Base-by-base conservation (phyloP, 1,140 invertebrate genomes). In the Orius insidiosus region DNA sequence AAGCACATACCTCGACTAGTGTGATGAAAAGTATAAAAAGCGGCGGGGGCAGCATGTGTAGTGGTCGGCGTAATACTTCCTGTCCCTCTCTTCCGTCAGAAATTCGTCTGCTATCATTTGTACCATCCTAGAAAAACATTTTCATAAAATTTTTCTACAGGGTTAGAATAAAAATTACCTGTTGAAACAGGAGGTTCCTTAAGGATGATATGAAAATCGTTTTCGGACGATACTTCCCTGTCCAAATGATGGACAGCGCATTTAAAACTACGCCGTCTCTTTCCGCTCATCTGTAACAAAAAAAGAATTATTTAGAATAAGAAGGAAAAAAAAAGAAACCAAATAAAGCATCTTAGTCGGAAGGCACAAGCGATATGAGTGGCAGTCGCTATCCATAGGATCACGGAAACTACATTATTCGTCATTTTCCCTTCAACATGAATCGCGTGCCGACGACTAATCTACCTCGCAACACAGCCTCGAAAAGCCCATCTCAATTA, bases 61-160 rank as follows among this genome's bases (percentile, higher is more conserved):
- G 57, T 90, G 76, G 66, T 95, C 90, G 33, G 90, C 87, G 63
- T 94, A 95, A 62, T 93, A 95, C 62, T 93, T 94, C 54, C 89
- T 74, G 69, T 95, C 89, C 53, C 87, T 70, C 63, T 94, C 89
- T 65, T 95, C 88, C 33, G 87, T 87, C 55, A 96, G 74, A 66
- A 89, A 88, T 67, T 93, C 85, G 63, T 88, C 81, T 48, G 88
- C 88, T 53, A 95, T 82, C 60, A 86, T 73, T 55, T 84, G 80
- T 55, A 94, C 87, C 88, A 94, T 93, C 69, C 85, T 93, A 65
- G n/a, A 18, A 72, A 68, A 3, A 5, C n/a, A 11, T 36, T 14
- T n/a, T 7, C 6, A 33, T 6, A 33, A 6, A n/a, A 33, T n/a
- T 33, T 33, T 6, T 7, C 6, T 33, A 33, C 6, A 33, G 6